Evolutionary conservation across 2,113 vertebrate genomes (phyloP), one percentile per base, ranked within the genome.

Genomic region (Pachyramphus minor): DNA sequence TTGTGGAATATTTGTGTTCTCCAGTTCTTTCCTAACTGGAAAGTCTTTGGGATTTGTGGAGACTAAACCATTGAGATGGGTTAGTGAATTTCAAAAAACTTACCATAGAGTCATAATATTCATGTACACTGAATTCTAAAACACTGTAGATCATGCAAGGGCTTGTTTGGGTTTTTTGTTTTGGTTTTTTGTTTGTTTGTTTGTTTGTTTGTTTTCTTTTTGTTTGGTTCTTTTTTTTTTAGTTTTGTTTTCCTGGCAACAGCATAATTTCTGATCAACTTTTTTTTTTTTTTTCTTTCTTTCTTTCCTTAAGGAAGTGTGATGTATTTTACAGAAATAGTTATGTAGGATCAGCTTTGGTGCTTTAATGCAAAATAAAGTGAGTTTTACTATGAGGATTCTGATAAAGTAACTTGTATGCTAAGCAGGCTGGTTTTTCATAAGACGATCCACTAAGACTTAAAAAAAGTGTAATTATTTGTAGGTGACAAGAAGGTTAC

Each of bases 281-380:
- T 78, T 92, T 37, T 89, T 24, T n/a, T 8, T 33, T 19, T 25
- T 23, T 41, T 41, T 41, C 41, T 12, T 41, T 42, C 41, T 94
- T n/a, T n/a, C n/a, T n/a, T n/a, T n/a, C n/a, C n/a, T n/a, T n/a
- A n/a, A n/a, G n/a, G n/a, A n/a, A n/a, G n/a, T n/a, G n/a, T n/a
- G n/a, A n/a, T n/a, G 14, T 83, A 77, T 83, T 97, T 96, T 96
- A 23, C 52, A 78, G 76, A 21, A 94, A 91, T 83, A 97, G 66
- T 33, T 92, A 85, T 50, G 11, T 73, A 94, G 55, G 58, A 86
- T 77, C 30, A 73, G 37, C 18, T 81, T 66, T 20, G 30, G 27
- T 5, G 30, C 58, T 88, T 74, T 79, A 87, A 86, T 84, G 52
- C 11, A 93, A 95, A 95, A 84, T 82, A 73, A 97, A 96, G 67